Evolutionary conservation across 2,888 invertebrate species (phyloP).

Genomic region (Thelaira solivaga): DNA sequence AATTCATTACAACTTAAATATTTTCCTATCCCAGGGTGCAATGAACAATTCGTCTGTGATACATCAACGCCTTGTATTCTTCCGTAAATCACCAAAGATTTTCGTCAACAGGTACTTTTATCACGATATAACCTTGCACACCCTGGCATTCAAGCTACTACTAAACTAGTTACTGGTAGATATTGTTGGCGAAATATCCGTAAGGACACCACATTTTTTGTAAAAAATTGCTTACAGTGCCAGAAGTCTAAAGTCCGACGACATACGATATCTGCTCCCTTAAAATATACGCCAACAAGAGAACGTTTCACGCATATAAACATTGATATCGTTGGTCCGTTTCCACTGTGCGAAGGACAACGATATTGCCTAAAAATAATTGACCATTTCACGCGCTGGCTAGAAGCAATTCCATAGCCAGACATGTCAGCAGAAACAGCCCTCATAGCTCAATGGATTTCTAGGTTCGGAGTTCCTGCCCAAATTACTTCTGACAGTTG

Average conservation of each 20-base stretch:
- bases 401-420: not conserved
- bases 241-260: slow-evolving; percentile 10
- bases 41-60: not conserved
- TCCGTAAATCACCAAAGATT: not conserved
- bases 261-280: not conserved
- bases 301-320: not conserved
- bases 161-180: slow-evolving; percentile 5
- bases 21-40: too few species aligned
- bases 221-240: slow-evolving; percentile 9
- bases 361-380: not conserved
- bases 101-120: not conserved
- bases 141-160: not conserved
- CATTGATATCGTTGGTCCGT: not conserved
- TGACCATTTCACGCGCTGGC: slow-evolving; percentile 9
- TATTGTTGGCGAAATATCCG: slow-evolving; percentile 25
- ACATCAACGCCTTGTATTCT: not conserved
- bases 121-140: not conserved
- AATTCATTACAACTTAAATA: too few species aligned
- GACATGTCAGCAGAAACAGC: slow-evolving; percentile 1
- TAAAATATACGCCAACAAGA: not conserved
- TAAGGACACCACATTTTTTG: too few species aligned
- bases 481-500: not conserved
- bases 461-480: not conserved
- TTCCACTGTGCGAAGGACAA: not conserved
- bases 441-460: not conserved